phyloP scores from a whole-genome alignment of 2,113 vertebrate species.

The Apteryx owenii region DNA sequence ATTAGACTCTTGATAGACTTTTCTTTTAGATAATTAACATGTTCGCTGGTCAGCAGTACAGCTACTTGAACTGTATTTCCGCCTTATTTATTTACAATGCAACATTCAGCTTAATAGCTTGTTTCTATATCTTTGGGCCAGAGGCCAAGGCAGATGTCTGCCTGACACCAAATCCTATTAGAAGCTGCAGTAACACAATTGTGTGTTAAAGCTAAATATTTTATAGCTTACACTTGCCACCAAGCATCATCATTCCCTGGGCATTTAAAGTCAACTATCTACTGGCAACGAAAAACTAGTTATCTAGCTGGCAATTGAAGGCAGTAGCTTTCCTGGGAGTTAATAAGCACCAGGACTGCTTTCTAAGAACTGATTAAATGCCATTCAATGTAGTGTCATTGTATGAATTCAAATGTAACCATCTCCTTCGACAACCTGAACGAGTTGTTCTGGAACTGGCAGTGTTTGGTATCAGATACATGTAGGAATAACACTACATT shows the following conservation, averaged over 20 bases:
- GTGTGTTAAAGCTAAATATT: slow-evolving; percentile 78
- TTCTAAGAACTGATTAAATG: slow-evolving; percentile 41
- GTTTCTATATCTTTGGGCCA: slow-evolving; percentile 70
- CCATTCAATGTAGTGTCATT: neutral
- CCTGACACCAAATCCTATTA: slow-evolving; percentile 75
- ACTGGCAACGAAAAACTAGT: slow-evolving; percentile 31
- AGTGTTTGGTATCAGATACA: neutral
- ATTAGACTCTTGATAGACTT: slow-evolving; percentile 34
- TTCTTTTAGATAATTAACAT: slow-evolving; percentile 49
- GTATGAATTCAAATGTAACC: neutral
- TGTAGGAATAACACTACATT: neutral
- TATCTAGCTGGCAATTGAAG: slow-evolving; percentile 46
- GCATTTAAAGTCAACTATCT: slow-evolving; percentile 43
- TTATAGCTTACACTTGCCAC: slow-evolving; percentile 70
- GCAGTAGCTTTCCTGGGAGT: slow-evolving; percentile 21
- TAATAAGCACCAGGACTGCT: slow-evolving; percentile 18
- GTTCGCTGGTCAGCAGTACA: slow-evolving; percentile 14
- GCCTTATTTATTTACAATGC: slow-evolving; percentile 72
- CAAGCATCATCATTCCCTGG: slow-evolving; percentile 38
- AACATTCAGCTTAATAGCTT: slow-evolving; percentile 67
- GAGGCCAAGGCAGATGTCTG: slow-evolving; percentile 74
- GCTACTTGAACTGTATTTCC: slow-evolving; percentile 44
- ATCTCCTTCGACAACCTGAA: neutral
- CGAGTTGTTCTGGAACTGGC: neutral
- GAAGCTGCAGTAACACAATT: slow-evolving; percentile 70